These are phyloP conservation scores for Pseudocheirus occidentalis DNA, from an alignment of 2,797 vertebrate genomes.

Conservation along the genomic window DNA sequence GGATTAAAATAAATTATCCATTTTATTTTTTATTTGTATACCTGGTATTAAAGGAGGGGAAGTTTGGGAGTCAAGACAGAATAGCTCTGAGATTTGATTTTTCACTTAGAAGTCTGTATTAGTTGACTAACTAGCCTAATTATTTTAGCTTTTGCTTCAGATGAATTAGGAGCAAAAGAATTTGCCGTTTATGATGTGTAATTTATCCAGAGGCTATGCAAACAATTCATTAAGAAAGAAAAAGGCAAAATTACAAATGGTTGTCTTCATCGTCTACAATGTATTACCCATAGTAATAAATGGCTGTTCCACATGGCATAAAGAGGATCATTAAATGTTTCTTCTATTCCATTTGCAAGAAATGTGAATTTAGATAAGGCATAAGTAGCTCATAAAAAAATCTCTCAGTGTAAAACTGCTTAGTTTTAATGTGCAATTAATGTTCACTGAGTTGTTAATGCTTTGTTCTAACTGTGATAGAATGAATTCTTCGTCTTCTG, in stretches of 20 bases:
- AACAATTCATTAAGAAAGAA: neutral
- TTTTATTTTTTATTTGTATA: neutral
- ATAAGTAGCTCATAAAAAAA: neutral
- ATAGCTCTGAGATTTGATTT: neutral
- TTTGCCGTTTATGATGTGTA: neutral
- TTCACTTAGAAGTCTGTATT: neutral
- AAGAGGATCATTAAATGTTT: neutral
- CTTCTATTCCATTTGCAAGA: neutral
- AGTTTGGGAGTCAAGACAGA: neutral
- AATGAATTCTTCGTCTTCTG: neutral
- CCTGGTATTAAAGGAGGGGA: neutral
- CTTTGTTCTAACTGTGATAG: neutral
- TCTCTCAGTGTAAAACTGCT: neutral
- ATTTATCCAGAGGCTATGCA: neutral
- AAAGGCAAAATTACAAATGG: neutral
- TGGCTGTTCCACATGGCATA: neutral
- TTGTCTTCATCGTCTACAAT: neutral
- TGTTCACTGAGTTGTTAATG: neutral
- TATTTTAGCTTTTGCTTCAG: rapidly evolving
- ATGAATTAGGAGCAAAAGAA: neutral
- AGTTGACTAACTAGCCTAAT: neutral
- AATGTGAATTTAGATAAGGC: slow-evolving; percentile 1
- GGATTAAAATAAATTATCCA: neutral
- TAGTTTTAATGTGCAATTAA: neutral
- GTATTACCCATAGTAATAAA: neutral